A percentile compares a stretch with the other conserved stretches of the same genome.
phyloP scores from a whole-genome alignment of 2,888 invertebrate species.

The Drosophila heteroneura region DNA sequence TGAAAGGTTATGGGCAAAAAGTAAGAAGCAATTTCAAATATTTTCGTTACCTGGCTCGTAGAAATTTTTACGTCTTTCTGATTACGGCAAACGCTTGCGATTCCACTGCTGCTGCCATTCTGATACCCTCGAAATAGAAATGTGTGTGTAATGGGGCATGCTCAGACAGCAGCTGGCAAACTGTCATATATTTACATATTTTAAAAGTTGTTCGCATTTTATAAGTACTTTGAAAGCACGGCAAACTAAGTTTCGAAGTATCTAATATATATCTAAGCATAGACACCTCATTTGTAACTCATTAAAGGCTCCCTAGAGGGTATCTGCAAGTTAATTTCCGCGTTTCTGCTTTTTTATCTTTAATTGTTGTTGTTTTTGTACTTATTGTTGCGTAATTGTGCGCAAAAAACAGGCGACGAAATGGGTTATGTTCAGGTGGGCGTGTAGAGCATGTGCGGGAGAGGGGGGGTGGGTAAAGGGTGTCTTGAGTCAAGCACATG shows the following conservation, averaged over 20 bases:
- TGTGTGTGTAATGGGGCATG: background rate
- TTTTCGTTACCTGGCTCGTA: conserved; percentile 78
- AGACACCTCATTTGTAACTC: background rate
- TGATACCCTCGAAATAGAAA: conserved; percentile 28
- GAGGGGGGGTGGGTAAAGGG: background rate
- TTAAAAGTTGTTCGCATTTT: background rate
- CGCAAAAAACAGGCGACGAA: conserved; percentile 65
- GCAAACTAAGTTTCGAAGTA: background rate
- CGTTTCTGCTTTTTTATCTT: conserved; percentile 1
- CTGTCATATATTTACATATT: background rate
- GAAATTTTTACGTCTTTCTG: conserved; percentile 78
- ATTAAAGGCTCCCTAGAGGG: background rate
- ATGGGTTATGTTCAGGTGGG: conserved; percentile 52
- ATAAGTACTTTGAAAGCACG: background rate
- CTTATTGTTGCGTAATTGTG: conserved; percentile 79
- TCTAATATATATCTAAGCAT: background rate
- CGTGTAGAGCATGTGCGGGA: background rate
- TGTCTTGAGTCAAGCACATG: conserved; percentile 14
- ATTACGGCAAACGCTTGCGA: conserved; percentile 63
- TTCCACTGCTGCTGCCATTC: conserved; percentile 31
- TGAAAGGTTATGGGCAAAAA: conserved; percentile 64
- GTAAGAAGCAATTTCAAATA: conserved; percentile 80
- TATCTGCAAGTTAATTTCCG: background rate
- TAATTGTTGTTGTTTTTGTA: conserved; percentile 37
- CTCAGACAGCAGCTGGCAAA: background rate